These are phyloP conservation scores for Eudemis profundana DNA, from an alignment of 2,888 invertebrate species.

Conservation along the genomic window DNA sequence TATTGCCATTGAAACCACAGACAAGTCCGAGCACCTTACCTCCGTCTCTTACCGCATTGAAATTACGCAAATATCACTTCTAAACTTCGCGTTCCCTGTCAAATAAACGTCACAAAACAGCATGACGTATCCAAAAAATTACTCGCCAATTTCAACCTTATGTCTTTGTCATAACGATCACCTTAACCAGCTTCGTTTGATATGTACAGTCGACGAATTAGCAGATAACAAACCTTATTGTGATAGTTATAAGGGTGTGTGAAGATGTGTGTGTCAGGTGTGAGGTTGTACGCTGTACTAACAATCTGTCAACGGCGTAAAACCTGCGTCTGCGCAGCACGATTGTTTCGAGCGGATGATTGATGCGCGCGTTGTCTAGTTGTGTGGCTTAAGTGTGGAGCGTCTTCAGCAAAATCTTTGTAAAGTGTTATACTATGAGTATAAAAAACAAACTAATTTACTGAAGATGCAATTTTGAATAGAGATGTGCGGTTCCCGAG, in stretches of 20 bases:
- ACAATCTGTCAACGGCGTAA: slow-evolving; percentile 67
- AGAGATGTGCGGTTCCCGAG: no score
- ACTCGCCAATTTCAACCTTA: slow-evolving; percentile 4
- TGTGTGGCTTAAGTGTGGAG: slow-evolving; percentile 48
- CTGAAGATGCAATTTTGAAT: no score
- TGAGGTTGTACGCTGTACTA: slow-evolving; percentile 49
- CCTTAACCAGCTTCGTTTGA: background rate
- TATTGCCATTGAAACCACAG: background rate
- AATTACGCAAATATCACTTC: slow-evolving; percentile 21
- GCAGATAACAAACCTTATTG: background rate
- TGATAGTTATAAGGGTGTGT: background rate
- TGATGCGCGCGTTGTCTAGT: slow-evolving; percentile 63
- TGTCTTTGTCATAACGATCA: background rate
- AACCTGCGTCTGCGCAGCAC: slow-evolving; percentile 46
- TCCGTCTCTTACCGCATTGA: slow-evolving; percentile 1
- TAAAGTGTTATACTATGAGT: no score
- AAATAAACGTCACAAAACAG: slow-evolving; percentile 38
- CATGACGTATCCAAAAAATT: slow-evolving; percentile 9
- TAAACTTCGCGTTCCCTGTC: slow-evolving; percentile 28
- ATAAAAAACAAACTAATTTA: no score
- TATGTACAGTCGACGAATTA: background rate
- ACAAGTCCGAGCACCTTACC: background rate
- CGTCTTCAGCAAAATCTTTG: background rate
- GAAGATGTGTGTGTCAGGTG: background rate
- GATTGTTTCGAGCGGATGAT: slow-evolving; percentile 65